These are phyloP conservation scores for Lepidurus arcticus DNA, from an alignment of 1,140 invertebrate species.

Conservation along the genomic window DNA sequence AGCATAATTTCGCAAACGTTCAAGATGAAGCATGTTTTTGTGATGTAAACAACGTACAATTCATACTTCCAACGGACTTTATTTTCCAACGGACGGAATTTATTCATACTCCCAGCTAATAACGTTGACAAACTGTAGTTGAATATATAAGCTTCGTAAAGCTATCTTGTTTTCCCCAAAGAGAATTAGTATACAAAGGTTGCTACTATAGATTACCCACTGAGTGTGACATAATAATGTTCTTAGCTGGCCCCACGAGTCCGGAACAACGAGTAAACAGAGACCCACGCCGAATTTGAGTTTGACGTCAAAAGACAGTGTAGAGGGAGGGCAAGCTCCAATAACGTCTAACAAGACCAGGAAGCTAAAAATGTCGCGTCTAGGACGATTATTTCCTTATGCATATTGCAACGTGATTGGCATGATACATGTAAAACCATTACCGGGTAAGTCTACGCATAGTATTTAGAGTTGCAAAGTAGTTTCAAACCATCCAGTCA, in stretches of 20 bases:
- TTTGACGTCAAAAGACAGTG: too few species aligned
- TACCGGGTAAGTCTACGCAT: constrained; percentile 55
- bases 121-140: too few species aligned
- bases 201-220: too few species aligned
- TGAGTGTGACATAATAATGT: background rate
- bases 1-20: too few species aligned
- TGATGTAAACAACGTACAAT: too few species aligned
- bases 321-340: background rate
- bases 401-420: constrained; percentile 56
- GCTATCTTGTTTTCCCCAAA: too few species aligned
- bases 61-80: too few species aligned
- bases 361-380: constrained; percentile 42
- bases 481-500: constrained; percentile 23
- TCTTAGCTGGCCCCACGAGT: background rate
- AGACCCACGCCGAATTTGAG: background rate
- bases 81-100: too few species aligned
- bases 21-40: too few species aligned
- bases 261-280: background rate
- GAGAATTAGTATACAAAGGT: too few species aligned
- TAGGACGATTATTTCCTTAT: constrained; percentile 44
- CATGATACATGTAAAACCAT: constrained; percentile 65
- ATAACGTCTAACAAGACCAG: background rate
- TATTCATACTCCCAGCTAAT: too few species aligned
- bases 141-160: too few species aligned
- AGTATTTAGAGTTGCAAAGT: constrained; percentile 30